phyloP scores from a whole-genome alignment of 2,888 invertebrate species.

The Sialis fuliginosa region DNA sequence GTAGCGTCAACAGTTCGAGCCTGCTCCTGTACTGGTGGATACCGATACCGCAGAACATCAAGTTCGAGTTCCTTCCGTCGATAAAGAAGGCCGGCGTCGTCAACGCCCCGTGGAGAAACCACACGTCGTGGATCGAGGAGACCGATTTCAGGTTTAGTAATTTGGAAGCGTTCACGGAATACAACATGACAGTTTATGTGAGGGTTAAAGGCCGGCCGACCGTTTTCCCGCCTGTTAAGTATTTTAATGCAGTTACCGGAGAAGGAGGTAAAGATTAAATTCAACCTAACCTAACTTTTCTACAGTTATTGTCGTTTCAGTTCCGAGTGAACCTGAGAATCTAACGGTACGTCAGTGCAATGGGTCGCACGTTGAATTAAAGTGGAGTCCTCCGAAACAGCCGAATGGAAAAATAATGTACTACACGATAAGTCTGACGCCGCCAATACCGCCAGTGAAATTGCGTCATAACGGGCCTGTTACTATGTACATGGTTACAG shows the following conservation, averaged over 20 bases:
- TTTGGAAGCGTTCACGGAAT: conserved; percentile 52
- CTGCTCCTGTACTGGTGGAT: conserved; percentile 47
- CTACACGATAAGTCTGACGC: conserved; percentile 48
- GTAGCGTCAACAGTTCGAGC: conserved; percentile 40
- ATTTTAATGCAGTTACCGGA: conserved; percentile 40
- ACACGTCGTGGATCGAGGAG: conserved; percentile 40
- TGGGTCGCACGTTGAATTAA: conserved; percentile 42
- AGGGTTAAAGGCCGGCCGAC: conserved; percentile 32
- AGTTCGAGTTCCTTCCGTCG: conserved; percentile 50
- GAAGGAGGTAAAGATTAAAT: conserved; percentile 35
- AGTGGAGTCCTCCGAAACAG: conserved; percentile 47
- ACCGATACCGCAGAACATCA: conserved; percentile 23
- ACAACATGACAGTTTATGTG: conserved; percentile 65
- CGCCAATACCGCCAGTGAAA: conserved; percentile 38
- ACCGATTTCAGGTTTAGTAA: conserved; percentile 39
- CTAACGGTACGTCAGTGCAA: conserved; percentile 44
- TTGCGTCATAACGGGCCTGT: conserved; percentile 24
- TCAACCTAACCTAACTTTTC: neutral
- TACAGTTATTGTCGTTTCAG: conserved; percentile 20
- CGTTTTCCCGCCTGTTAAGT: conserved; percentile 46
- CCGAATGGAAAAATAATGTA: conserved; percentile 42
- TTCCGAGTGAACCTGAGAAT: conserved; percentile 49
- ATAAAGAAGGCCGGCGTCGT: conserved; percentile 29
- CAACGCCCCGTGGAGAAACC: conserved; percentile 37
- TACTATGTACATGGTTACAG: conserved; percentile 33